phyloP scores from a whole-genome alignment of 1,140 invertebrate genomes.

The Hypsibius dujardini region DNA sequence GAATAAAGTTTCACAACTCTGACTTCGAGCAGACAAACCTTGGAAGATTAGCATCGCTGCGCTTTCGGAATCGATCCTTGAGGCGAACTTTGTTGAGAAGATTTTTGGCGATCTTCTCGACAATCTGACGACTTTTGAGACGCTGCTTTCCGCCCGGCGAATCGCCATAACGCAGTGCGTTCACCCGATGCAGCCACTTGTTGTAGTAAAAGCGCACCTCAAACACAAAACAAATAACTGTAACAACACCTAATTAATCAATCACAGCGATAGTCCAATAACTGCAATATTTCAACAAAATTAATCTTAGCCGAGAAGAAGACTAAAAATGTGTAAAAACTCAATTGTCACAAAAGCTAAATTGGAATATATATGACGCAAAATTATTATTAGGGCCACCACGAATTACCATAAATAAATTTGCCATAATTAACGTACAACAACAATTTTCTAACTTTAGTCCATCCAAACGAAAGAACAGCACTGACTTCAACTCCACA shows the following conservation, averaged over 20 bases:
- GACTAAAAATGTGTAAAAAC: neutral
- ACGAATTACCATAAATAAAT: no score
- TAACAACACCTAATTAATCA: neutral
- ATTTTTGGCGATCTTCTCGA: conserved; percentile 67
- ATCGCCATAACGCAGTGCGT: conserved; percentile 19
- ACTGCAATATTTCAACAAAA: neutral
- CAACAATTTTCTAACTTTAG: no score
- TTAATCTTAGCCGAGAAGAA: neutral
- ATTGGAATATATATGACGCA: neutral
- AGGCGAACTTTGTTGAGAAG: conserved; percentile 61
- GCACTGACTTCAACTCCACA: no score
- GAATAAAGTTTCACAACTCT: no score
- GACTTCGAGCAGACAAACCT: no score
- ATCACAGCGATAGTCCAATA: neutral
- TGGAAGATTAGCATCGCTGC: conserved; percentile 18
- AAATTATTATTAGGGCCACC: no score
- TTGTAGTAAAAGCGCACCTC: conserved; percentile 16
- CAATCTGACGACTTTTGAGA: conserved; percentile 63
- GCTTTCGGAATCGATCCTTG: conserved; percentile 57
- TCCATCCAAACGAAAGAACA: no score
- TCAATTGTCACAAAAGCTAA: neutral
- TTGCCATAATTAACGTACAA: no score
- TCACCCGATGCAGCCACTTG: neutral
- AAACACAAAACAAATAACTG: neutral
- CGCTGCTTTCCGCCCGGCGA: conserved; percentile 32